phyloP scores from a whole-genome alignment of 2,797 vertebrate genomes.

The Morelia viridis region DNA sequence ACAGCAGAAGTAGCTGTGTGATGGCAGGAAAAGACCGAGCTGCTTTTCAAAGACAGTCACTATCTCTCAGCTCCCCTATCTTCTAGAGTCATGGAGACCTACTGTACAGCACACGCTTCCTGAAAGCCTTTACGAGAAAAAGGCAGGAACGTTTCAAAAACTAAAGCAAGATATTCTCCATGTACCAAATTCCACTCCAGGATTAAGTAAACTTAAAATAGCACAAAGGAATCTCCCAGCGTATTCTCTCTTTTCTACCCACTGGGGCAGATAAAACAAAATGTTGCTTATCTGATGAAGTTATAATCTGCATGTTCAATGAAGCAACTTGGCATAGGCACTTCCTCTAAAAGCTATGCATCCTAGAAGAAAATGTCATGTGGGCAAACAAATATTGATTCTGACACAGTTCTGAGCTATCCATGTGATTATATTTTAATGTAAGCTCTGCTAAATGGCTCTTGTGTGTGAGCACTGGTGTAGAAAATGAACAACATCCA shows the following conservation, averaged over 20 bases:
- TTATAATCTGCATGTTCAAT: not conserved
- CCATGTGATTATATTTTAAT: not conserved
- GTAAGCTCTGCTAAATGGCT: not conserved
- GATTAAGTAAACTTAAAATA: not conserved
- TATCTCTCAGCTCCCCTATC: not conserved
- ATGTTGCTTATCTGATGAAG: not conserved
- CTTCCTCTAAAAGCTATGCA: not conserved
- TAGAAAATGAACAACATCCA: constrained; percentile 27
- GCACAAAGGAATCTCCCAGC: not conserved
- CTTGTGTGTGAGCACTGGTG: constrained; percentile 7
- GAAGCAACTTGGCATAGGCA: not conserved
- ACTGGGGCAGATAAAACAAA: not conserved
- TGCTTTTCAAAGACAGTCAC: not conserved
- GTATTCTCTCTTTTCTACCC: not conserved
- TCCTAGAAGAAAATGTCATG: not conserved
- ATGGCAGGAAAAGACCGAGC: not conserved
- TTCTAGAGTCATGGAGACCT: not conserved
- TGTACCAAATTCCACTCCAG: not conserved
- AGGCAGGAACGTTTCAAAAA: not conserved
- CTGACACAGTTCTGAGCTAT: not conserved
- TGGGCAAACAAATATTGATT: not conserved
- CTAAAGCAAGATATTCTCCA: not conserved
- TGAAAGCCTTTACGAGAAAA: not conserved
- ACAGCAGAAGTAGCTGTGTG: not conserved
- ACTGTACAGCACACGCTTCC: not conserved